These are phyloP conservation scores for Premnoplex brunnescens DNA, from an alignment of 2,797 vertebrate genomes.

Conservation along the genomic window DNA sequence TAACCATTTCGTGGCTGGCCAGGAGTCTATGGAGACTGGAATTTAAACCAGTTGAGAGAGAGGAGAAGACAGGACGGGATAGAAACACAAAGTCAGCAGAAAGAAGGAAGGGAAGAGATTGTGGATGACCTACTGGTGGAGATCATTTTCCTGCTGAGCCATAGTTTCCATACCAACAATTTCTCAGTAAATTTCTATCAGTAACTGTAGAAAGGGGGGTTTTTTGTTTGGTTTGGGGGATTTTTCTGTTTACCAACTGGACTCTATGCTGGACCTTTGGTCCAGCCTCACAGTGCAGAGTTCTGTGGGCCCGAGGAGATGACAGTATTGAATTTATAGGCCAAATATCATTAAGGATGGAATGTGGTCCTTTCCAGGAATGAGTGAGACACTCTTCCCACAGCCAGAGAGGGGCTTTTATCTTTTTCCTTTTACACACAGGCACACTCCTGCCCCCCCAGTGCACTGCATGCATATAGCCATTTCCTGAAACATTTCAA, in stretches of 20 bases:
- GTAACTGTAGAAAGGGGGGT: background rate
- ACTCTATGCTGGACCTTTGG: background rate
- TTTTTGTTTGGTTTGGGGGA: background rate
- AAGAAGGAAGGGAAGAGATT: background rate
- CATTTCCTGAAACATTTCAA: conserved; percentile 60
- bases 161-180: conserved; percentile 11
- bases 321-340: background rate
- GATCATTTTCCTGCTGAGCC: background rate
- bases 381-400: background rate
- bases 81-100: background rate
- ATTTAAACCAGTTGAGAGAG: background rate
- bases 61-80: background rate
- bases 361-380: conserved; percentile 46
- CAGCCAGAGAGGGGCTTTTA: conserved; percentile 21
- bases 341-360: conserved; percentile 6
- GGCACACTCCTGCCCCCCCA: background rate
- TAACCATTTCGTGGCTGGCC: background rate
- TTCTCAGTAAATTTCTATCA: conserved; percentile 1
- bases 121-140: background rate
- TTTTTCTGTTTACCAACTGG: background rate
- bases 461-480: conserved; percentile 10
- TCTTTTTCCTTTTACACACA: background rate
- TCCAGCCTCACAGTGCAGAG: background rate
- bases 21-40: background rate
- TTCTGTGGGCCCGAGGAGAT: background rate